Conservation (phyloP, 2,888 invertebrate genomes). For the Hirtodrosophila trivittata region DNA sequence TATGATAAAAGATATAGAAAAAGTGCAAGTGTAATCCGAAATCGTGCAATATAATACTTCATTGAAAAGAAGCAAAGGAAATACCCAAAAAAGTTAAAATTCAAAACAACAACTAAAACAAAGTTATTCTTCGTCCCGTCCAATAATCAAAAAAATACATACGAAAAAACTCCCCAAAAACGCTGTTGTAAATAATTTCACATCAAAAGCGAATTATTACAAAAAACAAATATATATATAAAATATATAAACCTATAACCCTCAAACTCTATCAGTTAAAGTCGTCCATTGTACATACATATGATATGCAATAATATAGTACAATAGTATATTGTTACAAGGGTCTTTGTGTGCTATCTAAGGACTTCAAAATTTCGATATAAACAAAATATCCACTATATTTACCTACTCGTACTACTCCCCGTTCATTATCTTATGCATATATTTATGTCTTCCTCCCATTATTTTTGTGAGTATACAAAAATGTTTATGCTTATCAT, state of each 20-base stretch:
- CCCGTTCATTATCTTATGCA: conserved; percentile 75
- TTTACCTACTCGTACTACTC: conserved; percentile 61
- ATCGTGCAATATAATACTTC: conserved; percentile 32
- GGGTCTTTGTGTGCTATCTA: conserved; percentile 41
- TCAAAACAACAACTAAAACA: conserved; percentile 53
- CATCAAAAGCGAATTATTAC: conserved; percentile 33
- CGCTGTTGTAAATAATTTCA: conserved; percentile 82
- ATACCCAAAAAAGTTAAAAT: conserved; percentile 71
- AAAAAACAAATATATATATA: conserved; percentile 17
- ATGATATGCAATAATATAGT: conserved; percentile 23
- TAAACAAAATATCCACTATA: conserved; percentile 32
- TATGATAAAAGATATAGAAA: conserved; percentile 35
- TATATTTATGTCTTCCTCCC: conserved; percentile 75
- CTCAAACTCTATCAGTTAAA: conserved; percentile 25
- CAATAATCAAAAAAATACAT: conserved; percentile 16
- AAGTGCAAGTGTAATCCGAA: conserved; percentile 69
- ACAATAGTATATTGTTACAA: conserved; percentile 20
- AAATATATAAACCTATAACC: conserved; percentile 6
- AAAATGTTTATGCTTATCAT: conserved; percentile 68
- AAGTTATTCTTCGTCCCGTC: conserved; percentile 26
- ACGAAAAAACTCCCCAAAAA: conserved; percentile 44
- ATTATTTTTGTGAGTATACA: conserved; percentile 79
- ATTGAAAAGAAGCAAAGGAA: conserved; percentile 61
- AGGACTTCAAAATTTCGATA: conserved; percentile 30
- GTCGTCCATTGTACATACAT: conserved; percentile 68